Percentiles rank a stretch among this genome's conserved stretches.
phyloP scores from a whole-genome alignment of 2,888 invertebrate genomes.

The Tupiocoris notatus region DNA sequence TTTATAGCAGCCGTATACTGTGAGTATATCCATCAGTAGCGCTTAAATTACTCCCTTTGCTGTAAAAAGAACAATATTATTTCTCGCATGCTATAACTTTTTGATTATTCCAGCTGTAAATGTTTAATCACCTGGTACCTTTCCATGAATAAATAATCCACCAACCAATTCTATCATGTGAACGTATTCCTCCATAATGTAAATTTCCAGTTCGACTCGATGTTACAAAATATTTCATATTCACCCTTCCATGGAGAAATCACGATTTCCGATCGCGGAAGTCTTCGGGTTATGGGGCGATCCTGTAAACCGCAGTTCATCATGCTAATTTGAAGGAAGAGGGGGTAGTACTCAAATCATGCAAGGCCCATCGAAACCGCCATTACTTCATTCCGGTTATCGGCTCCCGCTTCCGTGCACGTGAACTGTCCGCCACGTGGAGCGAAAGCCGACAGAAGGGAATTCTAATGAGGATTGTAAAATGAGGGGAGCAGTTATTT shows the following conservation, averaged over 20 bases:
- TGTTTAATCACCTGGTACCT: too few species aligned
- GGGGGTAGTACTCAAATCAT: neutral
- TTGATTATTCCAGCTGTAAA: too few species aligned
- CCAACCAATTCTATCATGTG: too few species aligned
- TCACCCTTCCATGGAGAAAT: neutral
- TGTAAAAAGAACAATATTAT: too few species aligned
- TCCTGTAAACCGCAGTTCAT: neutral
- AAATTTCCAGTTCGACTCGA: too few species aligned
- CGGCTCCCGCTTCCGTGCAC: neutral
- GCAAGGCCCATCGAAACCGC: neutral
- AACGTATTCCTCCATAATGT: too few species aligned
- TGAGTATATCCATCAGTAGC: conserved; percentile 54
- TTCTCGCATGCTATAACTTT: too few species aligned
- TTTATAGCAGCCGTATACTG: conserved; percentile 60
- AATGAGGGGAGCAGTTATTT: neutral
- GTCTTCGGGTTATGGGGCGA: neutral
- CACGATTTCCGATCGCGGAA: neutral
- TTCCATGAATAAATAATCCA: too few species aligned
- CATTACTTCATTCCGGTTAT: neutral
- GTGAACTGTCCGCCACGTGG: neutral
- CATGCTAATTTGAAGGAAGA: neutral
- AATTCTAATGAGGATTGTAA: too few species aligned
- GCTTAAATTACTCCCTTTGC: too few species aligned
- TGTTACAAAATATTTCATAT: neutral
- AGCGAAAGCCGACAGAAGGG: neutral